Base-by-base conservation (phyloP, 2,888 invertebrate genomes). In the Protula sp. region DNA sequence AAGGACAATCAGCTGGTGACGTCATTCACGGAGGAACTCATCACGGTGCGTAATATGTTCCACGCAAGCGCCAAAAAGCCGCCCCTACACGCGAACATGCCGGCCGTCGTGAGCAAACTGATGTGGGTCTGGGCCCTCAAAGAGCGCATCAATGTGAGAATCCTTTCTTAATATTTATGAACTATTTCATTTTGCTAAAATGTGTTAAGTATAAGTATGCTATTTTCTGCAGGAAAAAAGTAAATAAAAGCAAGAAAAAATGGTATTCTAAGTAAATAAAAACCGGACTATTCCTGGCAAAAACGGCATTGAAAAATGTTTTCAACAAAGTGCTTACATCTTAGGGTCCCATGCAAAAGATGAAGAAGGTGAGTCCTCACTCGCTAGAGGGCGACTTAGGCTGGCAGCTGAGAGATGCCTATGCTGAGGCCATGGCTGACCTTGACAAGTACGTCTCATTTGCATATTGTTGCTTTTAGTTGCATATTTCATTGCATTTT, bases 321-420 rank as follows among this genome's bases (percentile, higher is more conserved):
- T n/a, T n/a, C n/a, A n/a, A n/a, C n/a, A n/a, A n/a, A n/a, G n/a
- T n/a, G n/a, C n/a, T n/a, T n/a, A n/a, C n/a, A n/a, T n/a, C n/a
- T n/a, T n/a, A 79, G 78, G 57, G 65, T 52, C 78, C 79, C 0
- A 79, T 79, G 78, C 72, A 74, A 51, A 79, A 80, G 62, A 70
- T 80, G 70, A 70, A 71, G 58, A 64, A 70, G 30, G 74, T 79
- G 19, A 74, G 75, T 63, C 76, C 79, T 2, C 78, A 78, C 56
- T 74, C 76, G 2, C 66, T 80, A 59, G 75, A 78, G 50, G 79
- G 79, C 2, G 79, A 78, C 56, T 50, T 65, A 28, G 79, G 79
- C 28, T 78, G 76, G 75, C 75, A 76, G 63, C 73, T 80, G 70
- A 72, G 74, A 57, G 75, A 76, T 55, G 66, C 69, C 38, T 79